Base-by-base conservation (phyloP, 2,888 invertebrate genomes). In the Lepidochrysops patricia region DNA sequence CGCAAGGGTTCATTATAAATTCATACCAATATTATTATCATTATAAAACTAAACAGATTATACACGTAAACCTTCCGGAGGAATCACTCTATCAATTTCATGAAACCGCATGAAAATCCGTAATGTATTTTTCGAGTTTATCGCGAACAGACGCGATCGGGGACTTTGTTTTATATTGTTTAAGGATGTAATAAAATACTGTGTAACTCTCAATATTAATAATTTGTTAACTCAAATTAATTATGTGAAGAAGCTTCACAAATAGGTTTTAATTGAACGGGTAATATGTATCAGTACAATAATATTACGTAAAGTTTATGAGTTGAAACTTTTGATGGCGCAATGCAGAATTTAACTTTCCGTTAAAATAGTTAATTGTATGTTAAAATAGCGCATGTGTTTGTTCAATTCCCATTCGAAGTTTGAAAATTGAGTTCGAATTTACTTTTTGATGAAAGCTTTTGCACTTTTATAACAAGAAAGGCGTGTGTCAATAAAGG, bases 291-390 rank as follows among this genome's bases (percentile, higher is more conserved):
- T 43, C 37, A 43, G 15, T 19, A 43, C 12, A 43, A 23, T 19
- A 13, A 12, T 64, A 70, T 69, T 63, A 63, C 68, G 68, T 67
- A 67, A 74, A 73, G 73, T 72, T 73, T 75, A 73, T 75, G 69
- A 70, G 73, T 72, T 72, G 66, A 70, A 70, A 67, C 69, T 73
- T 77, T 76, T 66, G 69, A 70, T 78, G 76, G 74, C 73, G 79
- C 79, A 80, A 64, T 81, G 80, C 77, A 78, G 78, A 74, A 80
- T 75, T 74, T 75, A 79, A 76, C 72, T 76, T 78, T 73, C 68
- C 66, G 66, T 68, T 32, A 71, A 76, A 75, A 77, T 75, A 74
- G 77, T 74, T 75, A 75, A 71, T 64, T 67, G 66, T 64, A 62
- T 68, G 68, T 69, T 72, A 70, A 66, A 62, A 61, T 57, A 59